Evolutionary conservation across 1,140 invertebrate species (phyloP).

Genomic region (Hermatobates lingyangjiaoensis): DNA sequence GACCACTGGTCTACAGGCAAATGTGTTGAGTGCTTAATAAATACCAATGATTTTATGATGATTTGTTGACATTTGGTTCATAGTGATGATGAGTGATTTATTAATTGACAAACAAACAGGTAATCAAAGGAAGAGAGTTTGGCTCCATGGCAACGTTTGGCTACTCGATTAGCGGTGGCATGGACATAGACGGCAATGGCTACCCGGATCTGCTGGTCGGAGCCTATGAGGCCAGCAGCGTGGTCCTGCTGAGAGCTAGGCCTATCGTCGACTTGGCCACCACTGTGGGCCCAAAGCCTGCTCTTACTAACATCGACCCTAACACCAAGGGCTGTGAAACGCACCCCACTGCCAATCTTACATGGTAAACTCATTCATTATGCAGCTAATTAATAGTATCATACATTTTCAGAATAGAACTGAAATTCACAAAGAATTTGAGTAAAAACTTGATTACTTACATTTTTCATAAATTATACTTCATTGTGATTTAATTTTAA

Average conservation of each 20-base stretch:
- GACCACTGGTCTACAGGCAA: no score
- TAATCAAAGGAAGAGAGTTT: constrained; percentile 32
- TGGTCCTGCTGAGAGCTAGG: constrained; percentile 51
- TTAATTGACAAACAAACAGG: no score
- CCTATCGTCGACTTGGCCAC: constrained; percentile 68
- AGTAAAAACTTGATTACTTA: neutral
- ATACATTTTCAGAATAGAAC: constrained; percentile 2
- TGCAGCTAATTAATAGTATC: no score
- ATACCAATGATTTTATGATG: no score
- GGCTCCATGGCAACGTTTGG: constrained; percentile 54
- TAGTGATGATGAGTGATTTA: no score
- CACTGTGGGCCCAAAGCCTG: constrained; percentile 36
- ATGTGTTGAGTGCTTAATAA: no score
- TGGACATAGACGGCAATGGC: constrained; percentile 77
- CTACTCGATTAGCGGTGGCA: constrained; percentile 69
- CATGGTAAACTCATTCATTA: constrained; percentile 44
- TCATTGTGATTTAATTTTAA: no score
- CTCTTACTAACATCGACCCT: constrained; percentile 60
- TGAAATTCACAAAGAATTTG: neutral
- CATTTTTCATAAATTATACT: no score
- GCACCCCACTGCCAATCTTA: constrained; percentile 42
- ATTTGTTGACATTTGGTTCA: no score
- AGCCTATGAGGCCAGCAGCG: constrained; percentile 60
- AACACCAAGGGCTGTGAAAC: constrained; percentile 45
- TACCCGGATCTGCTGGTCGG: constrained; percentile 83